These are phyloP conservation scores for Lepidurus apus DNA, from an alignment of 1,140 invertebrate genomes.

Conservation along the genomic window DNA sequence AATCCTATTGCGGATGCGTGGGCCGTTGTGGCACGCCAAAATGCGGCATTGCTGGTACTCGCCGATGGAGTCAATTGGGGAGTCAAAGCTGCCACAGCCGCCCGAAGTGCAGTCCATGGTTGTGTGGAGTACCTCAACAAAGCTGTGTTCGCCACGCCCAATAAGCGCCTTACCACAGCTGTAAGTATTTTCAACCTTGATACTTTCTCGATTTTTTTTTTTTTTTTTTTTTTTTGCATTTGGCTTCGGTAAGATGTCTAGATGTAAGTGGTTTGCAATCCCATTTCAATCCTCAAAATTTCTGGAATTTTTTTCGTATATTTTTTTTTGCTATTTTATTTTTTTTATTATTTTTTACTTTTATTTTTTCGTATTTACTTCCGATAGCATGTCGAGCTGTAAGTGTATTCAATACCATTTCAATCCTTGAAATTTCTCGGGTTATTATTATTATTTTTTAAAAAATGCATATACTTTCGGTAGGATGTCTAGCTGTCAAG, in stretches of 20 bases:
- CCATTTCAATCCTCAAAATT: too few species aligned
- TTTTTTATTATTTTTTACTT: conserved; percentile 26
- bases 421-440: too few species aligned
- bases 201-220: conserved; percentile 12
- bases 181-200: conserved; percentile 40
- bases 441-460: too few species aligned
- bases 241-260: too few species aligned
- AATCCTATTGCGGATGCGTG: conserved; percentile 88
- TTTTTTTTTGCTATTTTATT: conserved; percentile 23
- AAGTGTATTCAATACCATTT: too few species aligned
- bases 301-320: not conserved
- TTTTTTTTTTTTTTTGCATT: not conserved
- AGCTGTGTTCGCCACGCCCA: conserved; percentile 55
- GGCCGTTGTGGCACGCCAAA: conserved; percentile 69
- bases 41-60: conserved; percentile 73
- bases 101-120: conserved; percentile 79
- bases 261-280: too few species aligned
- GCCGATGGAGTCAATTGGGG: conserved; percentile 95
- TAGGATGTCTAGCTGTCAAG: too few species aligned
- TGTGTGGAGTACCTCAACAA: conserved; percentile 78
- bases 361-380: not conserved
- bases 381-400: too few species aligned
- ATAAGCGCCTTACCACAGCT: conserved; percentile 42
- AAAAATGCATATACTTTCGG: too few species aligned
- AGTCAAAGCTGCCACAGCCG: conserved; percentile 78